Evolutionary conservation across 2,113 vertebrate species (phyloP), one percentile per base, ranked within the genome.

Genomic region (Rhinogobius similis): DNA sequence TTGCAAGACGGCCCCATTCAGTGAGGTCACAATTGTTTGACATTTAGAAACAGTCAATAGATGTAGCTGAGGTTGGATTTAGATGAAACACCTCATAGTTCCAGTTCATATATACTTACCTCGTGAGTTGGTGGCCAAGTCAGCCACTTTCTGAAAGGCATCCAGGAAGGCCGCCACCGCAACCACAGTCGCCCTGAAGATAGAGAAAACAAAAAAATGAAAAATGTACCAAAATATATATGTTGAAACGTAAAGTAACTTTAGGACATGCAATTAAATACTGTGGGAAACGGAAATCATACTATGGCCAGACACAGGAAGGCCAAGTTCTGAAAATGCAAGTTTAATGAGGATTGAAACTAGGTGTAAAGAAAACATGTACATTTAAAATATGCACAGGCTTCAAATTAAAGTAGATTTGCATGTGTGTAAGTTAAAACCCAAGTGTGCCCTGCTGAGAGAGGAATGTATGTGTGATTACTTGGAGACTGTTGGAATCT

Each of bases 81-180:
- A 29, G 27, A 36, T 36, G 27, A 36, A 61, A 32, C 58, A 61
- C 23, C 24, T 14, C 29, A 13, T 36, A 62, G 10, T 32, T 18
- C 23, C 27, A 62, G 13, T 32, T 18, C 23, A 24, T 23, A 16
- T 59, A 29, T 71, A 72, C 87, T 75, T 89, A 95, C 94, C 94
- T 93, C 92, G 82, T n/a, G 94, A 93, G 87, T 91, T 93, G 62
- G 94, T 95, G 3, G 94, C 94, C 77, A 95, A 82, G 86, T 95
- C 94, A 1, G 94, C 94, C 66, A 95, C 94, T 85, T 94, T 95
- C 88, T 95, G 94, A 83, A 95, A 95, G 67, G 94, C 93, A 71
- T 95, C 94, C 71, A 95, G 84, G 88, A 95, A 94, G 27, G 93
- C 82, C 6, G 92, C 92, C 2, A 93, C 90, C 1, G 93, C 92